Evolutionary conservation across 2,797 vertebrate genomes (phyloP), one percentile per base, ranked within the genome.

Genomic region (Erpetoichthys calabaricus): DNA sequence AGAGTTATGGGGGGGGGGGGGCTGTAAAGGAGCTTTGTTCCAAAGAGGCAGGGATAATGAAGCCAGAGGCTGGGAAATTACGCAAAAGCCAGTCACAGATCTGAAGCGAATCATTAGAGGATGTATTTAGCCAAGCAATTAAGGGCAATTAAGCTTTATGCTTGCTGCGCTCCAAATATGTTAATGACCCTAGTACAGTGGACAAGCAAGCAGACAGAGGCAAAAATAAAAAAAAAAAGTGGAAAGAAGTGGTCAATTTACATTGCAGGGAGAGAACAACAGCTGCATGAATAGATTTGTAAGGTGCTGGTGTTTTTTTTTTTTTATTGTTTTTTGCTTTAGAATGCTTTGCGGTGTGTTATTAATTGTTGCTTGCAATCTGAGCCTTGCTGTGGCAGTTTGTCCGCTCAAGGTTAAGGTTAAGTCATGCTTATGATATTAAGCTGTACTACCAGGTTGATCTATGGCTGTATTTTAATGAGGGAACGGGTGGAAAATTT

Each of bases 91-190:
- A 86, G 85, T 83, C 86, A 87, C 84, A 88, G 87, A 88, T 82
- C 78, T 79, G 82, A 69, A 78, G 81, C 80, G 80, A 88, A 84
- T 88, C 87, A 87, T 84, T 86, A 83, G 81, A 86, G 82, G 87
- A 89, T 80, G 84, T 86, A 88, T 91, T 87, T 86, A 89, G 84
- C 80, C 68, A 80, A 84, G 75, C 88, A 89, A 92, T 91, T 91
- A 90, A 85, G 84, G 87, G 84, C 90, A 90, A 88, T 92, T 91
- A 90, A 88, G 88, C 87, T 89, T 90, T 80, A 87, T 90, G 85
- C 86, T 83, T 74, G 69, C 83, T 91, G 84, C 87, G 85, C 83
- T 89, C 79, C 85, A 86, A 86, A 83, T 85, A 86, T 88, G 83
- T 87, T 89, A 84, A 87, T 88, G 86, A 80, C 83, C 81, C 76